phyloP scores from a whole-genome alignment of 2,888 invertebrate species.

The Entomobrya proxima region DNA sequence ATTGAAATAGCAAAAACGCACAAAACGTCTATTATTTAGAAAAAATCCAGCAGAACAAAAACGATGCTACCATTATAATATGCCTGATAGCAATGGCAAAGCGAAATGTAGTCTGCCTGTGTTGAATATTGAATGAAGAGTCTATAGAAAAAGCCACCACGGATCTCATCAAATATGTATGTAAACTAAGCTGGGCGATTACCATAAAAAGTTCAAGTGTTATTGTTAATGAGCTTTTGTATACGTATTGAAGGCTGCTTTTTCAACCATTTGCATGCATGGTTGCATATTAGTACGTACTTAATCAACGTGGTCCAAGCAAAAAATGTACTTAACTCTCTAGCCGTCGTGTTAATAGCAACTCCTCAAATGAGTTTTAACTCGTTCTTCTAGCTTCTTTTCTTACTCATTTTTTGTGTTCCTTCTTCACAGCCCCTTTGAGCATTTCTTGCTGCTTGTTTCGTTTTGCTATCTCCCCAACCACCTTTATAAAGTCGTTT shows the following conservation, averaged over 20 bases:
- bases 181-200: slow-evolving; percentile 39
- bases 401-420: slow-evolving; percentile 43
- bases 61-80: neutral
- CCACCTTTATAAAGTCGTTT: slow-evolving; percentile 41
- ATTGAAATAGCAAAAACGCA: neutral
- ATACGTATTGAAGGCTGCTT: slow-evolving; percentile 38
- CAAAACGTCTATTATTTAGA: neutral
- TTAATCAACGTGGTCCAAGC: neutral
- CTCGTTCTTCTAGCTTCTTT: slow-evolving; percentile 54
- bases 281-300: slow-evolving; percentile 41
- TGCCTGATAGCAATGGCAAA: slow-evolving; percentile 9
- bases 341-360: slow-evolving; percentile 59
- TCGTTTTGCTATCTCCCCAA: slow-evolving; percentile 17
- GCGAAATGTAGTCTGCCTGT: neutral
- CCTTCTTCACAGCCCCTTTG: slow-evolving; percentile 32
- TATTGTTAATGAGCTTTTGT: slow-evolving; percentile 58
- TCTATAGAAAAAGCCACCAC: neutral
- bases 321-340: slow-evolving; percentile 18
- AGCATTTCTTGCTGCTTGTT: slow-evolving; percentile 42
- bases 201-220: slow-evolving; percentile 46
- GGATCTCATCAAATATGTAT: slow-evolving; percentile 40
- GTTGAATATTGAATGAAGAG: slow-evolving; percentile 19
- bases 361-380: slow-evolving; percentile 51
- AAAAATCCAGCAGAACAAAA: slow-evolving; percentile 2
- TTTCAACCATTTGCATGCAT: slow-evolving; percentile 50